Base-by-base conservation (phyloP, 2,888 invertebrate genomes). In the Cyrtodaria siliqua region DNA sequence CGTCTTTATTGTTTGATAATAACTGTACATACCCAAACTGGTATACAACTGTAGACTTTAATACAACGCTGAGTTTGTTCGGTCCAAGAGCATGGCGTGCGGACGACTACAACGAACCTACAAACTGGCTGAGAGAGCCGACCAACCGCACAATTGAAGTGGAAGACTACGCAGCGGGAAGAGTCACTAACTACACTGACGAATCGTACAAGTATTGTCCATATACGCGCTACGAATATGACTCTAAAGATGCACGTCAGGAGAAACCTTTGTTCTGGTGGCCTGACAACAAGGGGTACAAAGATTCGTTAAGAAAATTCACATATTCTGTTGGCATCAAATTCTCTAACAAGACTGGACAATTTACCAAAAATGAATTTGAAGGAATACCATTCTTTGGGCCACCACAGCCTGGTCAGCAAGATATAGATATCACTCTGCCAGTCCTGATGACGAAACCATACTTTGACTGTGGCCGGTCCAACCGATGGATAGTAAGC, bases 371-470 rank as follows among this genome's bases (percentile, higher is more conserved):
- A 9, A 85, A 91, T 9, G 87, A 88, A 40, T 91, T 82, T 79
- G 79, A 86, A 53, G 85, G 83, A 0, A 86, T 85, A 42, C 85
- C 86, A 4, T 92, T 93, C 78, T 93, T 92, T 73, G 93, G 93
- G 0, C 93, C 93, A 0, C 92, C 92, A 0, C 91, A 91, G 18
- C 92, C 93, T 1, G 92, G 92, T 16, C 90, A 91, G 63, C 80
- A 84, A 27, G 91, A 91, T 23, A 71, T 53, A 1, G 87, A 86
- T 24, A 70, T 78, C 12, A 78, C 78, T 1, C 97, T 98, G 1
- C 99, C 99, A 16, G 97, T 99, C 0, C 96, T 97, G 92, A 98
- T 97, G 96, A 98, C 97, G 0, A 94, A 96, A 70, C 99, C 99
- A 0, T 99, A 99, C 92, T 99, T 97, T 92, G 99, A 99, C 94